Evolutionary conservation across 2,797 vertebrate species (phyloP), one percentile per base, ranked within the genome.

Genomic region (Alcedo atthis): DNA sequence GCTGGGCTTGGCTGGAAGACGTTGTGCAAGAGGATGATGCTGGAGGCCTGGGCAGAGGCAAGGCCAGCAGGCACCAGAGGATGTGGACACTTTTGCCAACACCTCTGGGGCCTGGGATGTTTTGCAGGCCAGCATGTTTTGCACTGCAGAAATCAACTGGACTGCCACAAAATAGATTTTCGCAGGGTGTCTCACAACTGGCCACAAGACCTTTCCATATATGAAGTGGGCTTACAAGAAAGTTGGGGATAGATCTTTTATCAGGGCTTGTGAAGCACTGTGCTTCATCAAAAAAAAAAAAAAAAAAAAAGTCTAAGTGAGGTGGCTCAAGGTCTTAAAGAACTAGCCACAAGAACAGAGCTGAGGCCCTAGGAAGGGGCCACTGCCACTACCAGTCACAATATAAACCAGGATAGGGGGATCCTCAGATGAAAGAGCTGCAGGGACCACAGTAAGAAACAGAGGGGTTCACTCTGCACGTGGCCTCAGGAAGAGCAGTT

Each of bases 401-500:
- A 10, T 33, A 17, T 0, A 3, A 61, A 51, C 20, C 71, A 46
- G 67, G 63, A 73, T 1, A 1, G 37, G n/a, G 57, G 10, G 9
- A 63, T 18, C 28, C 48, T 55, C n/a, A 46, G 42, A 46, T 54
- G 17, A 20, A 68, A 42, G 21, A 61, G 67, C 49, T 71, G 32
- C 30, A 82, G 64, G 45, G 35, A 10, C 43, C 68, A 46, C 13
- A 63, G 30, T 19, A 42, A 48, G 20, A 43, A 80, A 48, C 12
- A 64, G 24, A 75, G 24, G 7, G 25, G 13, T 5, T 85, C 15
- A 9, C 17, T 37, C 37, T 28, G 1, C 1, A 0, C 24, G 28
- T 25, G 35, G 33, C 15, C 62, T 69, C 1, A 0, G 40, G 14
- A 51, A 69, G 13, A 54, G 30, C 2, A 0, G 15, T n/a, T 32